Percentiles rank a stretch among this genome's conserved stretches.
Evolutionary conservation across 64 coral and sea anemone species (phyloP).

Genomic region (Stichodactyla mertensii): DNA sequence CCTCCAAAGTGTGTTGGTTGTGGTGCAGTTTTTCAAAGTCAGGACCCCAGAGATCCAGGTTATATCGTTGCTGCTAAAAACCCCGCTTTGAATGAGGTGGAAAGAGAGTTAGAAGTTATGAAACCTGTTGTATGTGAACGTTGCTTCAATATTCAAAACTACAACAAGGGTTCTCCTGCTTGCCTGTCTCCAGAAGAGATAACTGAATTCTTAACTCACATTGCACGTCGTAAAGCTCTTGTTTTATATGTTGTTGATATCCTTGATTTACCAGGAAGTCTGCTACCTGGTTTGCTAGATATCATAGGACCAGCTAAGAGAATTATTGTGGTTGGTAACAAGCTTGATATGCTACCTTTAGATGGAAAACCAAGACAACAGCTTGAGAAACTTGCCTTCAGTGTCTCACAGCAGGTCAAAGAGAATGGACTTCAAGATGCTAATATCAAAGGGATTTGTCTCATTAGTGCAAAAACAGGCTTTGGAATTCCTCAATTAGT

Average conservation of each 20-base stretch:
- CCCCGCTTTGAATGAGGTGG: conserved; percentile 8
- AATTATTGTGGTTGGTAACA: conserved; percentile 81
- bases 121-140: conserved; percentile 62
- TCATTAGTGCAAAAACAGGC: conserved; percentile 80
- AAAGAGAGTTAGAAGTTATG: background rate
- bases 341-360: conserved; percentile 74
- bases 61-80: conserved; percentile 62
- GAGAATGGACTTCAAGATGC: conserved; percentile 63
- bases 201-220: conserved; percentile 46
- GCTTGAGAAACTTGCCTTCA: conserved; percentile 46
- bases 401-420: conserved; percentile 44
- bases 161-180: conserved; percentile 61
- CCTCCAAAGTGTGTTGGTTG: conserved; percentile 69
- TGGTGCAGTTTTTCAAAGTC: conserved; percentile 79
- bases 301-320: conserved; percentile 79
- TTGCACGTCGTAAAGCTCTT: conserved; percentile 67
- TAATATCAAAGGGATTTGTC: conserved; percentile 60
- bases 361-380: conserved; percentile 48
- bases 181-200: conserved; percentile 44
- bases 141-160: conserved; percentile 74
- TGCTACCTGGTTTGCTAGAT: conserved; percentile 51
- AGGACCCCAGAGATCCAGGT: conserved; percentile 47
- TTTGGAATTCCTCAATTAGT: conserved; percentile 71
- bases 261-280: conserved; percentile 71
- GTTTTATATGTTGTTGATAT: conserved; percentile 84